Base-by-base conservation (phyloP, 1,140 invertebrate genomes). In the Popillia japonica region DNA sequence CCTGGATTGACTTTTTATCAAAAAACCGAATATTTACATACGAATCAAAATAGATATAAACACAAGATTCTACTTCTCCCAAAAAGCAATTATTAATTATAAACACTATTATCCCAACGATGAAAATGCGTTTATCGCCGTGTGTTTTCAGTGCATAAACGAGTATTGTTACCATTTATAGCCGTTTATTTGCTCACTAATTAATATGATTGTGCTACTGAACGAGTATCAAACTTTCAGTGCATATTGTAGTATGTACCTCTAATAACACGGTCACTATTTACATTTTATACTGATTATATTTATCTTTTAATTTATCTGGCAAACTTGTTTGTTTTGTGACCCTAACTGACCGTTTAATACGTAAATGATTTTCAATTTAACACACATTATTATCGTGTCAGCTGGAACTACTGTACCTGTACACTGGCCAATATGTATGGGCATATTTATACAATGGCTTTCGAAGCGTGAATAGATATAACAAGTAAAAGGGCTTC, bases 241-340 rank as follows among this genome's bases (percentile, higher is more conserved):
- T 48, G 9, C 44, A 14, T 9, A n/a, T 48, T 4, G 11, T n/a
- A 48, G 1, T 48, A 48, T 48, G 17, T 8, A n/a, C 44, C 6
- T 48, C 11, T 14, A 48, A 48, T n/a, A 48, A n/a, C 11, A 0
- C 17, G 17, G 44, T 48, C 17, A 48, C 17, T 48, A 48, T n/a
- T 48, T 48, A 11, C 44, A n/a, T 48, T 48, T 14, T 48, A 48
- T 48, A 48, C 17, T n/a, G 44, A 48, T 48, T 48, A 48, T n/a
- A 48, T 48, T 48, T 48, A 48, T 48, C 44, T 48, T 48, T 48
- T 48, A 48, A 48, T 48, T 48, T 48, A 48, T 48, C 44, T 48
- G 11, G 7, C 44, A 14, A 42, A 48, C 44, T 10, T 14, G 44
- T 48, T 48, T 48, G 44, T 48, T 48, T n/a, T 48, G 44, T 48